Evolutionary conservation across 2,888 invertebrate genomes (phyloP), one percentile per base, ranked within the genome.

Genomic region (Leptinotarsa tumamoca): DNA sequence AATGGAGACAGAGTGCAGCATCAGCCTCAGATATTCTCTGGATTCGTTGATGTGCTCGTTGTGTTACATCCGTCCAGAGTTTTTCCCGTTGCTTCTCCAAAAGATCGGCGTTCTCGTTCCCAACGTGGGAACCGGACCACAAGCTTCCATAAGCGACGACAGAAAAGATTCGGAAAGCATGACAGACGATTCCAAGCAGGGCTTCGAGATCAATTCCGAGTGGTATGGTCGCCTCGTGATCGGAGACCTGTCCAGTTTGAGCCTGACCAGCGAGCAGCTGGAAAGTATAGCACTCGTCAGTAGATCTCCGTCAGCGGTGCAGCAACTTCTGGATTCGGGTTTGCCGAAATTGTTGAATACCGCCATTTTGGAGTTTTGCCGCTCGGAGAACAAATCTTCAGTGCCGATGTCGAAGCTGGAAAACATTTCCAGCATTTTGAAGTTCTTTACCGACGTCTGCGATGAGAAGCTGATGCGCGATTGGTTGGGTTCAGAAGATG

Each of bases 41-140:
- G 96, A 97, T 88, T 93, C 95, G 84, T 91, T 96, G 72, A 88
- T 97, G 68, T 97, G 97, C 87, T 94, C 96, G 4, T 91, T 96
- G 85, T 97, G 96, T 88, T 95, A 94, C 87, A 94, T 96, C 50
- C 92, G 94, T 81, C 94, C 96, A 0, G 93, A 94, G 79, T 89
- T 95, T 71, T 97, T 96, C 85, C 93, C 92, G 67, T 90, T 92
- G 80, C 87, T 97, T 50, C 88, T 97, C 74, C 92, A 93, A 84
- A 92, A 93, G 86, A 92, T 96, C 87, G 93, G 93, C 69, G 92
- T 94, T 23, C 83, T 91, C 56, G 89, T 90, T 58, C 89, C 90
- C 2, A 91, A 90, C 83, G 82, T 89, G 58, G 87, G 90, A 1
- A 90, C 89, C 0, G 90, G 90, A 83, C 88, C 88, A 54, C 89